These are phyloP conservation scores for Dissostichus mawsoni DNA, from an alignment of 2,113 vertebrate species.

Conservation along the genomic window DNA sequence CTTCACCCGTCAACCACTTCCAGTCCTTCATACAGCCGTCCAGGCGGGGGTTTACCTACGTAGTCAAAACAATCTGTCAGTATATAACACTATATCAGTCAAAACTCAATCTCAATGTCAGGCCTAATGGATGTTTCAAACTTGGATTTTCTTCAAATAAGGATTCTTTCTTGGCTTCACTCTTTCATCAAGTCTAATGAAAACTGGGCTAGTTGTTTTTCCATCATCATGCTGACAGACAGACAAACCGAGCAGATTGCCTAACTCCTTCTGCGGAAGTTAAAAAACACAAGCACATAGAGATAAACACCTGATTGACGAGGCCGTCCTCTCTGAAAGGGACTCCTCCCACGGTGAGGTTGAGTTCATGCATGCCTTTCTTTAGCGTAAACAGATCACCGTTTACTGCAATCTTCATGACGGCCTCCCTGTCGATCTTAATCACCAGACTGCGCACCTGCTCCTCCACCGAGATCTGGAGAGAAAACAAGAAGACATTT, in stretches of 20 bases:
- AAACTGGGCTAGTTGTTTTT: no score
- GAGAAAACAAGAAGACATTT: neutral
- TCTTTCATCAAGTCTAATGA: no score
- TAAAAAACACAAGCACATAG: constrained; percentile 16
- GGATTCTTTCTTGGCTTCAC: no score
- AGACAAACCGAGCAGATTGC: no score
- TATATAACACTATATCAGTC: no score
- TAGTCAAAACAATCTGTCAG: no score
- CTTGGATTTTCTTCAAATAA: no score
- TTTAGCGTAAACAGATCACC: constrained; percentile 90
- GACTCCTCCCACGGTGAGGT: constrained; percentile 95
- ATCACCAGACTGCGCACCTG: constrained; percentile 91
- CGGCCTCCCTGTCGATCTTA: constrained; percentile 95
- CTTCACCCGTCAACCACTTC: constrained; percentile 94
- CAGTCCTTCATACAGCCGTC: constrained; percentile 95
- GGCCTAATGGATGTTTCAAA: no score
- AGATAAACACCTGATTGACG: constrained; percentile 85
- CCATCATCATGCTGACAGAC: no score
- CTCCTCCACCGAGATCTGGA: constrained; percentile 96
- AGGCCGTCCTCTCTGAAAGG: constrained; percentile 91
- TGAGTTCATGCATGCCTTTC: constrained; percentile 92
- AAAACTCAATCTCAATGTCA: no score
- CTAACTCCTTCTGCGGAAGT: no score
- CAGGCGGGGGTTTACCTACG: constrained; percentile 93
- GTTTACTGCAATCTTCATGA: constrained; percentile 97